phyloP scores from a whole-genome alignment of 1,140 invertebrate genomes.

The Maconellicoccus hirsutus region DNA sequence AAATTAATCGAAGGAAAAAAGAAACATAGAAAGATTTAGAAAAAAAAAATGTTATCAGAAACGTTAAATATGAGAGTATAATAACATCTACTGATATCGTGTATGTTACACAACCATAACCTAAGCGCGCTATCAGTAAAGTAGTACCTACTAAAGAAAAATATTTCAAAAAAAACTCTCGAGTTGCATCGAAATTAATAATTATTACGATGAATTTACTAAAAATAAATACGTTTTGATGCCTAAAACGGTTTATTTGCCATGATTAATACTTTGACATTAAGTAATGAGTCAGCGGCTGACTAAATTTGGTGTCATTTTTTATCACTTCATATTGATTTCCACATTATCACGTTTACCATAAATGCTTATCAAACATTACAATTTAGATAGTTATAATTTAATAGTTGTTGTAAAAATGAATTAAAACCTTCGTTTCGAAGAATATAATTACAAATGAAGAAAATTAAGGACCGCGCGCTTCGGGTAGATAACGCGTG shows the following conservation, averaged over 20 bases:
- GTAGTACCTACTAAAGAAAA: not conserved
- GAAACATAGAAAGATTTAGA: not conserved
- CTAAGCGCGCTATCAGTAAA: not conserved
- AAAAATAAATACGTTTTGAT: too few species aligned
- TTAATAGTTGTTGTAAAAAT: not conserved
- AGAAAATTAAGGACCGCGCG: not conserved
- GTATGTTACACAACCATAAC: not conserved
- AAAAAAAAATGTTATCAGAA: not conserved
- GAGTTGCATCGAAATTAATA: too few species aligned
- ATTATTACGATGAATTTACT: too few species aligned
- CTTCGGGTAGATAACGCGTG: conserved; percentile 15
- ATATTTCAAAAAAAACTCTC: too few species aligned
- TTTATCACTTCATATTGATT: conserved; percentile 14
- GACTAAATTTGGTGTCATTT: not conserved
- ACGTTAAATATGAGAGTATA: not conserved
- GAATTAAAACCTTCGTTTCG: not conserved
- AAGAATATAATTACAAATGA: not conserved
- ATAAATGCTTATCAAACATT: conserved; percentile 14
- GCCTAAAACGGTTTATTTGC: too few species aligned
- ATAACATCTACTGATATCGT: not conserved
- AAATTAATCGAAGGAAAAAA: not conserved
- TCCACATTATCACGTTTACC: conserved; percentile 6
- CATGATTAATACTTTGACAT: not conserved
- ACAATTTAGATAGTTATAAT: not conserved
- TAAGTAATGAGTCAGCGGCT: not conserved